These are phyloP conservation scores for Trematocara stigmaticum DNA, from an alignment of 2,113 vertebrate genomes.

Conservation along the genomic window DNA sequence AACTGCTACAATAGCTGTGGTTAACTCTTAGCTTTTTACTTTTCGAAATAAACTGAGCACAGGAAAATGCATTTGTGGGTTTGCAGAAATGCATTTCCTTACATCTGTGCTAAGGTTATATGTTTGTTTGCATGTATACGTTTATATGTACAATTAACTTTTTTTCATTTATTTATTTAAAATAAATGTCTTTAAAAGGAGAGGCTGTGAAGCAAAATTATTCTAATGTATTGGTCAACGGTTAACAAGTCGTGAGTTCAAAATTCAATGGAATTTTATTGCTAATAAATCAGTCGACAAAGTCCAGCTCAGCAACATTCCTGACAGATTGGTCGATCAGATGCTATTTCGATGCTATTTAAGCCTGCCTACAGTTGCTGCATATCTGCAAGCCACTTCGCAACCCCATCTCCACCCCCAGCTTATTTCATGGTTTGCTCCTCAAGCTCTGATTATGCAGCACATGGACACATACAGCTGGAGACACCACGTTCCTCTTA, in stretches of 20 bases:
- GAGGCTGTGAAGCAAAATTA: not conserved
- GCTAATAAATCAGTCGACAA: not conserved
- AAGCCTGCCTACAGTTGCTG: not conserved
- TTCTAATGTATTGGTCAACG: not conserved
- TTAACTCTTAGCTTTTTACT: not conserved
- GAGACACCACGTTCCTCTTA: not conserved
- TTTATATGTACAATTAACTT: not conserved
- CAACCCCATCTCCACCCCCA: not conserved
- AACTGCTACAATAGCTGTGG: not conserved
- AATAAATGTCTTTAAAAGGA: not conserved
- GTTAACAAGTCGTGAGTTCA: rapidly evolving
- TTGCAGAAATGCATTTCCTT: not conserved
- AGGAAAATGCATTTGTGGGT: not conserved
- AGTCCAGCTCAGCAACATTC: not conserved
- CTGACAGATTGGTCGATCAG: not conserved
- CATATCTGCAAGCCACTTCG: not conserved
- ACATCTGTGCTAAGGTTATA: not conserved
- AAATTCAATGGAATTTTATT: not conserved
- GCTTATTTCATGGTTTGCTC: not conserved
- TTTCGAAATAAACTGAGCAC: not conserved
- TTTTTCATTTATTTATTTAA: not conserved
- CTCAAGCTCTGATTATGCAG: not conserved
- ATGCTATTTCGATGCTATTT: not conserved
- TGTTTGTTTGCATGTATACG: not conserved
- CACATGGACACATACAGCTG: not conserved